Percentiles rank a stretch among this genome's conserved stretches.
phyloP scores from a whole-genome alignment of 2,797 vertebrate species.

The Aldrovandia affinis region DNA sequence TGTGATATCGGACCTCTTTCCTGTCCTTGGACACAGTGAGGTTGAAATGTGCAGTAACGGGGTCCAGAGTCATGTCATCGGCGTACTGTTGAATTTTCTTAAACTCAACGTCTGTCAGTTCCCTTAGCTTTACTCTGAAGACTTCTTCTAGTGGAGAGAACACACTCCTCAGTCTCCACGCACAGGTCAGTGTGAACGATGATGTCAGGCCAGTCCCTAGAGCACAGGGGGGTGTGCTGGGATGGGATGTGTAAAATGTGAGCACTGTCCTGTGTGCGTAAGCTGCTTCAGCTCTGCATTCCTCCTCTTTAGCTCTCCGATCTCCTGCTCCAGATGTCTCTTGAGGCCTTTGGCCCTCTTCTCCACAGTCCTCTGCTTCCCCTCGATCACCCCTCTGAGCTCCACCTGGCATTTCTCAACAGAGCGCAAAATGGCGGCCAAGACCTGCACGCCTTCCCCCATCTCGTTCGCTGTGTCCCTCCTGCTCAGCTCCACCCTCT shows the following conservation, averaged over 20 bases:
- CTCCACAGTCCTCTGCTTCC: constrained; percentile 60
- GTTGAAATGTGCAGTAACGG: constrained; percentile 66
- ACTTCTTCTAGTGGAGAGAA: constrained; percentile 56
- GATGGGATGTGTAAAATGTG: constrained; percentile 58
- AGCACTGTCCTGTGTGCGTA: constrained; percentile 63
- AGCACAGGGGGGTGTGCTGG: constrained; percentile 29
- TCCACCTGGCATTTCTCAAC: constrained; percentile 59
- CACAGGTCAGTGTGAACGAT: constrained; percentile 44
- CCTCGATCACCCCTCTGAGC: constrained; percentile 55
- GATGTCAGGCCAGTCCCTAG: constrained; percentile 46
- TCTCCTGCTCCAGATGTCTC: constrained; percentile 62
- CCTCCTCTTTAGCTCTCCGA: constrained; percentile 59
- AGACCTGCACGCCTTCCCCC: constrained; percentile 44
- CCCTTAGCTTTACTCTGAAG: constrained; percentile 48
- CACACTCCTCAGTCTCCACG: constrained; percentile 56
- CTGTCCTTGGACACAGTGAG: constrained; percentile 63
- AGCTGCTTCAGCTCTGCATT: constrained; percentile 59
- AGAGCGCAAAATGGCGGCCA: constrained; percentile 49
- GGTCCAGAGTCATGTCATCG: constrained; percentile 66
- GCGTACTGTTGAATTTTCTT: constrained; percentile 50
- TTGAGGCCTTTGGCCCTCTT: constrained; percentile 55
- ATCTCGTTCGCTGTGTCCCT: constrained; percentile 59
- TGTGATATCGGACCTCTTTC: constrained; percentile 61
- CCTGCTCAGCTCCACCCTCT: constrained; percentile 60
- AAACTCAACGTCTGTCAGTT: constrained; percentile 53